Percentiles rank a stretch among this genome's conserved stretches.
Evolutionary conservation across 2,888 invertebrate genomes (phyloP).

Genomic region (Xylota segnis): DNA sequence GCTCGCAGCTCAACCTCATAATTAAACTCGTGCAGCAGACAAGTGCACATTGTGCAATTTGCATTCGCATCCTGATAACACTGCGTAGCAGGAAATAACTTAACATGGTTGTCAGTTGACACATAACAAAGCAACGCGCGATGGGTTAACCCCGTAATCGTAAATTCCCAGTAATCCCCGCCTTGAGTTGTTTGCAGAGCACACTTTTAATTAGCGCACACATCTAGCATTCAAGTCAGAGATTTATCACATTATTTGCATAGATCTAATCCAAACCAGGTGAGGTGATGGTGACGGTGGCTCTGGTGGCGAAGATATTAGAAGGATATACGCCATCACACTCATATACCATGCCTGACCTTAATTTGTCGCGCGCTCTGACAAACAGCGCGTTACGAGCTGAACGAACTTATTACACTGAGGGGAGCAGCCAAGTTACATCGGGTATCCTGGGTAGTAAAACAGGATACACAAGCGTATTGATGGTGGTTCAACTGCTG

Average conservation of each 20-base stretch:
- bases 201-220: slow-evolving; percentile 63
- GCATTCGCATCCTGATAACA: slow-evolving; percentile 14
- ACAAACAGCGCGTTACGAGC: slow-evolving; percentile 33
- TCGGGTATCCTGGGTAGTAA: neutral
- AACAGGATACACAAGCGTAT: slow-evolving; percentile 35
- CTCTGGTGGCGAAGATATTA: slow-evolving; percentile 4
- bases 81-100: slow-evolving; percentile 36
- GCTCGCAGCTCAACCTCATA: neutral
- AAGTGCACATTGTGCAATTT: slow-evolving; percentile 7
- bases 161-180: slow-evolving; percentile 33
- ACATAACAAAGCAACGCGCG: slow-evolving; percentile 40
- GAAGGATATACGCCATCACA: slow-evolving; percentile 16
- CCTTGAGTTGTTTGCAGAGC: slow-evolving; percentile 47
- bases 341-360: slow-evolving; percentile 50
- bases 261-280: slow-evolving; percentile 46
- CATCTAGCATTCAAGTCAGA: slow-evolving; percentile 35
- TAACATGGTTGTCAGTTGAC: slow-evolving; percentile 39
- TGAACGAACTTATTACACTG: slow-evolving; percentile 21
- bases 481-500: slow-evolving; percentile 54
- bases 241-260: slow-evolving; percentile 62
- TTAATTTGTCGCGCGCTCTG: slow-evolving; percentile 53
- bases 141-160: slow-evolving; percentile 42
- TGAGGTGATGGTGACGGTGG: slow-evolving; percentile 2
- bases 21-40: neutral
- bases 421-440: slow-evolving; percentile 3